Evolutionary conservation across 2,797 vertebrate species (phyloP), one percentile per base, ranked within the genome.

Genomic region (Trichosurus vulpecula): DNA sequence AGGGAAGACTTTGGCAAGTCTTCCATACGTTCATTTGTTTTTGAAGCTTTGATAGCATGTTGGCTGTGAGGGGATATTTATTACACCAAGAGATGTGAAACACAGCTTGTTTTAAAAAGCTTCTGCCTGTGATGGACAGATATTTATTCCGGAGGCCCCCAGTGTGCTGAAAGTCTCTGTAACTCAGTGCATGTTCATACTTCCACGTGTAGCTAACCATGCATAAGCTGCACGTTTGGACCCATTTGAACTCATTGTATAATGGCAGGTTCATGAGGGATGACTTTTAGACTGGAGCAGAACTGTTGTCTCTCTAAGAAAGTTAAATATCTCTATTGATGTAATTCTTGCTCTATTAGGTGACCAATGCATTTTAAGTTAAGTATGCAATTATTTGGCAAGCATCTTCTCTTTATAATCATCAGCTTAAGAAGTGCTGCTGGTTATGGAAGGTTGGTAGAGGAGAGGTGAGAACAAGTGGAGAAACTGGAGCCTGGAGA

Each of bases 21-120:
- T 55, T 52, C 54, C 29, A 1, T 66, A 53, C 0, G 2, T 97
- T 93, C 95, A 95, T 97, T 98, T 98, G 91, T 47, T 97, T 97
- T 91, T 94, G 96, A 97, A 93, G 74, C 51, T 98, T 97, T 97
- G 94, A 94, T 95, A 90, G 61, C 81, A n/a, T 89, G 93, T 95
- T 97, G 96, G 91, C 95, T 96, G 91, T 56, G 95, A 56, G 95
- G 93, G 55, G 92, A 96, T 92, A 74, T 90, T 47, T 95, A 90
- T 94, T 95, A 94, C 10, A 4, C 55, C 52, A 35, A 93, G 93
- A 96, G 87, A 74, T 97, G 25, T 95, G 97, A 97, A 98, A 96
- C 27, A 47, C 12, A 94, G 6, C 2, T 90, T 96, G 22, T 96
- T 98, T 97, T 95, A 95, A 96, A 94, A 98, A 97, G 92, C 92